Percentiles rank a stretch among this genome's conserved stretches.
These are phyloP conservation scores for Agonopterix heracliana DNA, from an alignment of 2,888 invertebrate genomes.

Conservation along the genomic window DNA sequence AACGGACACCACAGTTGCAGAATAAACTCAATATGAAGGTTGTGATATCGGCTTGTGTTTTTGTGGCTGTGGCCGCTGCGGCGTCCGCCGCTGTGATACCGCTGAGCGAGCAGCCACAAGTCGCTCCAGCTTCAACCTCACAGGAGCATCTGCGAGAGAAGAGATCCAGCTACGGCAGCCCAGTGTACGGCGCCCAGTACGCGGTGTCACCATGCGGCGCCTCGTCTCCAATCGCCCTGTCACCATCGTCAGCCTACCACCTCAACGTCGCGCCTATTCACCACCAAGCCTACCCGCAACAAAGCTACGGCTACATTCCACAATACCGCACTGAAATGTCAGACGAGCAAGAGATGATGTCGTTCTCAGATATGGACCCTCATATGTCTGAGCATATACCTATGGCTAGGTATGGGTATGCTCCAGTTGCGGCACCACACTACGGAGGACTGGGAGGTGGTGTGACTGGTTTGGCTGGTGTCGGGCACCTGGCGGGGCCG, in stretches of 20 bases:
- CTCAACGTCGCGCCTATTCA: conserved; percentile 18
- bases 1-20: conserved; percentile 27
- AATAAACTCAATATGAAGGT: conserved; percentile 40
- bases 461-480: background rate
- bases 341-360: conserved; percentile 38
- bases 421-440: conserved; percentile 12
- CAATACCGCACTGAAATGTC: conserved; percentile 39
- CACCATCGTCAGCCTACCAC: conserved; percentile 17
- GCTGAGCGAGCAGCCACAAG: conserved; percentile 18
- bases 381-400: conserved; percentile 35
- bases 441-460: conserved; percentile 5
- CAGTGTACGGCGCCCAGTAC: conserved; percentile 1
- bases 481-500: conserved; percentile 15
- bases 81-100: conserved; percentile 29
- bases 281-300: conserved; percentile 21
- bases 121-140: conserved; percentile 13
- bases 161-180: conserved; percentile 28
- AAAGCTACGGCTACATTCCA: conserved; percentile 28
- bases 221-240: conserved; percentile 22
- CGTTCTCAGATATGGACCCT: conserved; percentile 46
- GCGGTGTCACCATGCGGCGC: conserved; percentile 41
- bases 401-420: conserved; percentile 37
- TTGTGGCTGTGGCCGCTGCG: conserved; percentile 25
- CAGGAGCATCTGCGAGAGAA: conserved; percentile 28
- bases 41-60: conserved; percentile 28